Evolutionary conservation across 2,113 vertebrate genomes (phyloP).

Genomic region (Spermophilus dauricus): DNA sequence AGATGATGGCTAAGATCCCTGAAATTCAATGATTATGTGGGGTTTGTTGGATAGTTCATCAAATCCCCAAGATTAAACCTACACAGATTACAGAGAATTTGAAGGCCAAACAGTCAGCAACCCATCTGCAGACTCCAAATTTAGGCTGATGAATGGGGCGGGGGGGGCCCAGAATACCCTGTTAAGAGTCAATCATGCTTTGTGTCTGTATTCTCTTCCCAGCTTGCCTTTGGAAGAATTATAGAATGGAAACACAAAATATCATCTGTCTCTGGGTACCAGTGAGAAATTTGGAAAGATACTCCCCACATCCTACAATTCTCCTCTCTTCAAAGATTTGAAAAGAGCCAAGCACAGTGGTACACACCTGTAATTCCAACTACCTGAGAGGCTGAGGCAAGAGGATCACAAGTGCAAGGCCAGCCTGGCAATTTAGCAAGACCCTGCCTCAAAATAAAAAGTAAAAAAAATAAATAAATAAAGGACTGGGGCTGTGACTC

Average conservation of each 20-base stretch:
- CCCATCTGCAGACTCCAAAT: constrained; percentile 51
- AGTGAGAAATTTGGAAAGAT: not conserved
- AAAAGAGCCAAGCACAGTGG: not conserved
- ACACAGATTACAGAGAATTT: constrained; percentile 48
- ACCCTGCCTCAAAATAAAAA: no score
- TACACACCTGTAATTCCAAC: not conserved
- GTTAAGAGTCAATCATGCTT: no score
- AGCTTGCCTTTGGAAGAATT: not conserved
- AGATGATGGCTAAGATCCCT: not conserved
- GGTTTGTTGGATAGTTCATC: not conserved
- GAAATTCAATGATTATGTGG: constrained; percentile 1
- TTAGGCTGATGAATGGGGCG: constrained; percentile 15
- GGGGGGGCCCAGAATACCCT: no score
- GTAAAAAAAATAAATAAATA: no score
- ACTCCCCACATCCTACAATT: not conserved
- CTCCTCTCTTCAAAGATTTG: constrained; percentile 32
- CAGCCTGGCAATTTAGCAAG: not conserved
- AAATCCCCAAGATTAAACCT: constrained; percentile 67
- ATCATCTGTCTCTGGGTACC: not conserved
- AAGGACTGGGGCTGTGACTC: no score
- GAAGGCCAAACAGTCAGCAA: constrained; percentile 41
- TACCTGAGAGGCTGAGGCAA: not conserved
- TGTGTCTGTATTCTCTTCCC: not conserved
- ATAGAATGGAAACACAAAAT: not conserved
- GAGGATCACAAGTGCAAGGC: not conserved